Base-by-base conservation (phyloP, 1,140 invertebrate species). In the Lepidurus packardi region DNA sequence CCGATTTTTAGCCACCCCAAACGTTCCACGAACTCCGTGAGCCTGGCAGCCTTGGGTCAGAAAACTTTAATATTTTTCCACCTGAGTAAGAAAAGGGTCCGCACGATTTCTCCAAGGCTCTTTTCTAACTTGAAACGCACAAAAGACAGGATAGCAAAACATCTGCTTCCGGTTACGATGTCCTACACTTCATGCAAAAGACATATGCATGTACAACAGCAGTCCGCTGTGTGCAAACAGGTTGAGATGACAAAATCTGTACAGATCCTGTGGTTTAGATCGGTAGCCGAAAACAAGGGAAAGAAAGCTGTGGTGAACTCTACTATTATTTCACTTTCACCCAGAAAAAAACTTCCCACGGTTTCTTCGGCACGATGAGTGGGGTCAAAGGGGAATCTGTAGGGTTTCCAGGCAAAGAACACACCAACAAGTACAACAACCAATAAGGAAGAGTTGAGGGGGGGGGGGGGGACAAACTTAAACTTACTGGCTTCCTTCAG, bases 71-170 rank as follows among this genome's bases (percentile, higher is more conserved):
- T 34, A 34, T 65, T 65, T 65, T 65, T 65, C 53, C 53, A 65
- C 7, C 13, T 16, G 53, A 65, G 53, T 65, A 9, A 16, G 53
- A 9, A 65, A n/a, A 7, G 53, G 6, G 53, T 21, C 53, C 13
- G 53, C 53, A 65, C 53, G 53, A 65, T 8, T 65, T n/a, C 2
- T 65, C 13, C 53, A 65, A 65, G 53, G 53, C 21, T 65, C 13
- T 16, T 65, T 65, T 65, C 53, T 65, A 65, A 65, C 21, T 65
- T 65, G 9, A 65, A 65, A 21, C 53, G 21, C 53, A 65, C 53
- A 65, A 65, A 65, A 21, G 53, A 65, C 53, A 65, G 53, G 53
- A 65, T 9, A 65, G 53, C n/a, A 13, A 65, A 65, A n/a, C 53
- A 65, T 16, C 53, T 65, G 53, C 53, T 65, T 65, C 53, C 53